Evolutionary conservation across 2,113 vertebrate species (phyloP).

Genomic region (Pelecanoides urinatrix): DNA sequence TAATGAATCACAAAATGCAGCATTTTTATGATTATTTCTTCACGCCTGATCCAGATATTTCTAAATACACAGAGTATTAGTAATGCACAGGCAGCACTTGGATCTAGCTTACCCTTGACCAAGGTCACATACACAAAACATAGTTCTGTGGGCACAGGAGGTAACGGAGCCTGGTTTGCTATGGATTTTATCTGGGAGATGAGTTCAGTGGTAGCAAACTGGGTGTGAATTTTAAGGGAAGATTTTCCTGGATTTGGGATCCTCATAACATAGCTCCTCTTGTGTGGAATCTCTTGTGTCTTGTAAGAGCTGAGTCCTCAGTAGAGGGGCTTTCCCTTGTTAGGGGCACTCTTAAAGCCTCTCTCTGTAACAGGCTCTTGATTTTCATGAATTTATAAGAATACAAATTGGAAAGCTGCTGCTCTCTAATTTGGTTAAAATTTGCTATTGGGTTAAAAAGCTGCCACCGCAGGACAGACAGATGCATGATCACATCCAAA

Average conservation of each 20-base stretch:
- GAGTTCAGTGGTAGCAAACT: neutral
- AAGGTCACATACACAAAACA: neutral
- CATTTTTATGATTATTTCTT: conserved; percentile 39
- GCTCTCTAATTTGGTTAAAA: neutral
- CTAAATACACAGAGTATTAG: neutral
- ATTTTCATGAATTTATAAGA: neutral
- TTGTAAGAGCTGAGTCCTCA: neutral
- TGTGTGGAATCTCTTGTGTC: neutral
- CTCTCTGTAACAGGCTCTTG: neutral
- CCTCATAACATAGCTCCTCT: neutral
- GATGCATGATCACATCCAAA: neutral
- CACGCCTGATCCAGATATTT: neutral
- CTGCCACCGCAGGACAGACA: neutral
- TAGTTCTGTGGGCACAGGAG: neutral
- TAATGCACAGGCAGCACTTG: neutral
- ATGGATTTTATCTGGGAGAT: neutral
- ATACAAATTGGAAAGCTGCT: neutral
- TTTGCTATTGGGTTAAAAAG: neutral
- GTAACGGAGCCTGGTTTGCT: neutral
- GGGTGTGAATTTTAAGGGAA: neutral
- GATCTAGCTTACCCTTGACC: neutral
- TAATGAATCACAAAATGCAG: conserved; percentile 30
- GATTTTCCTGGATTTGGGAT: neutral
- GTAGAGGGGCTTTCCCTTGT: neutral
- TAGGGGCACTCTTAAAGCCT: neutral